These are phyloP conservation scores for Ariolimax columbianus DNA, from an alignment of 2,888 invertebrate species.

Conservation along the genomic window DNA sequence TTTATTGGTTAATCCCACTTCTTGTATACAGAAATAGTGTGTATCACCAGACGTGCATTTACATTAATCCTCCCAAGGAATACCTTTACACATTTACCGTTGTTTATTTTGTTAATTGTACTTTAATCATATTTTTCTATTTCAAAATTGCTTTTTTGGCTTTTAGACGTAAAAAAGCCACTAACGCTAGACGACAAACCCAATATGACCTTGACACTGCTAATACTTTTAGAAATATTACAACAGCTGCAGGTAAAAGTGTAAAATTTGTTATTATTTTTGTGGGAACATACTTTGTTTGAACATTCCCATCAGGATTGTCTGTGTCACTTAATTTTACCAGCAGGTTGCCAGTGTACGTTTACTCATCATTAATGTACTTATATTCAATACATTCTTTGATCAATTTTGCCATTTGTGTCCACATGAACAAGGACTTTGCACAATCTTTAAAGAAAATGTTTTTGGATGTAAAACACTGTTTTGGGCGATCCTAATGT, in stretches of 20 bases:
- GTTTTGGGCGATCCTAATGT: neutral
- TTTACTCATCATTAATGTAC: neutral
- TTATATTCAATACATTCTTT: neutral
- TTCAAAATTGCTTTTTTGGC: neutral
- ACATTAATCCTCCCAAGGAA: neutral
- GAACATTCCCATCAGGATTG: neutral
- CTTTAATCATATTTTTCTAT: neutral
- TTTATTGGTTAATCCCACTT: neutral
- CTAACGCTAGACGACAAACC: neutral
- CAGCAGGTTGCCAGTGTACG: neutral
- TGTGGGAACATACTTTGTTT: neutral
- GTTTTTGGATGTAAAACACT: too few relatives aligned
- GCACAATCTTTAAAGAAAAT: neutral
- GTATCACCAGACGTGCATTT: neutral
- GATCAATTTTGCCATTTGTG: neutral
- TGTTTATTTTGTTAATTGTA: neutral
- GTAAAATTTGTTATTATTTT: neutral
- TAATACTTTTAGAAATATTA: neutral
- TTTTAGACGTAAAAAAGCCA: neutral
- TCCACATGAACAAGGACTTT: neutral
- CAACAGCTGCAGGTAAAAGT: neutral
- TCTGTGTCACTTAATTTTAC: neutral
- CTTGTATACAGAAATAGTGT: neutral
- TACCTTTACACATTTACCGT: neutral
- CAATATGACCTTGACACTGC: neutral